Conservation (phyloP, 2,113 vertebrate species). For the Delphinus delphis region DNA sequence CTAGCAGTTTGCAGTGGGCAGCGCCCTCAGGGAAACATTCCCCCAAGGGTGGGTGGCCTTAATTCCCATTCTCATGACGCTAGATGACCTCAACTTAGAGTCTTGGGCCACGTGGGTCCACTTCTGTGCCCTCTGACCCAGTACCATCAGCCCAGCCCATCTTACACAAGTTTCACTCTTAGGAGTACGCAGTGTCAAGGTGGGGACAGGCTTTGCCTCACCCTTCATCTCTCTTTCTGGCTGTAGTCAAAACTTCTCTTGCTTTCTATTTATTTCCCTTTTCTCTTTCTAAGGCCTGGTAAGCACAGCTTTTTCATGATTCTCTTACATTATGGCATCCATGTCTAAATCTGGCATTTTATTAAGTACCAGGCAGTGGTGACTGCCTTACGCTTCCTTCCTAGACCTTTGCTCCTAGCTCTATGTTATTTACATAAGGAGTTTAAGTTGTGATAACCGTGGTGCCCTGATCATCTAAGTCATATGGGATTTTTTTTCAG, state of each 20-base stretch:
- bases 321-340: neutral
- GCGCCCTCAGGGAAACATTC: neutral
- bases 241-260: neutral
- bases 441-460: neutral
- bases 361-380: neutral
- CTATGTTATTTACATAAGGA: neutral
- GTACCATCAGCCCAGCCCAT: neutral
- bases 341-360: neutral
- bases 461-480: neutral
- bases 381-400: neutral
- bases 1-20: neutral
- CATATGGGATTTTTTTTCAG: neutral
- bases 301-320: neutral
- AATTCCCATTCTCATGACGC: neutral
- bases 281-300: neutral
- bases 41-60: neutral
- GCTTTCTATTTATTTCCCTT: neutral
- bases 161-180: neutral
- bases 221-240: neutral
- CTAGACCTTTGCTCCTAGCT: neutral
- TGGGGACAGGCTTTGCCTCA: neutral
- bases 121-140: neutral
- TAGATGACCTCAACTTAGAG: neutral
- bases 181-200: fast-evolving
- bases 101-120: too few relatives aligned